Percentiles rank a stretch among this genome's conserved stretches.
phyloP scores from a whole-genome alignment of 37 sponge, comb jelly and placozoan species.

The Cliona cf. orientalis region DNA sequence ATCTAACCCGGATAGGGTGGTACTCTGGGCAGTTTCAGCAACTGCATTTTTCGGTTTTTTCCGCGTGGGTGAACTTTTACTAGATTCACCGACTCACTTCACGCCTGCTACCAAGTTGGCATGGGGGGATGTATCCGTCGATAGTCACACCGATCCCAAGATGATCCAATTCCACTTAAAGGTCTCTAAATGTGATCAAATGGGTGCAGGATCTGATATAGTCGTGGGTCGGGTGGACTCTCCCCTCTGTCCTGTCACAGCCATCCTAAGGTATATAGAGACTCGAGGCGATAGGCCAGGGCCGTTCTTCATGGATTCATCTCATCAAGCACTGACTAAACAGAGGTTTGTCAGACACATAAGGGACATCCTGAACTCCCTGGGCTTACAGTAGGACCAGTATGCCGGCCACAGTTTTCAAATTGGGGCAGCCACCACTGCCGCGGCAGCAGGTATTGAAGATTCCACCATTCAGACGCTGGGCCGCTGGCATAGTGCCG shows the following conservation, averaged over 20 bases:
- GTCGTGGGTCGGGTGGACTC: not conserved
- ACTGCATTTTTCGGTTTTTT: slow-evolving; percentile 7
- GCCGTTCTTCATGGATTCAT: not conserved
- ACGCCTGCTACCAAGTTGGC: not conserved
- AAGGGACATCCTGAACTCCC: not conserved
- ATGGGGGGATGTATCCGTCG: slow-evolving; percentile 1
- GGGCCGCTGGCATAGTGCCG: too few species aligned
- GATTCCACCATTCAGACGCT: too few species aligned
- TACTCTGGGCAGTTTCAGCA: not conserved
- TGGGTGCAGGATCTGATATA: not conserved
- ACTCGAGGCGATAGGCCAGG: not conserved
- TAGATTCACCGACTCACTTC: not conserved
- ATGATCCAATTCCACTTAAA: not conserved
- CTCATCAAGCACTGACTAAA: not conserved
- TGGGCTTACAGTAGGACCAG: not conserved
- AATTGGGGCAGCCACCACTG: too few species aligned
- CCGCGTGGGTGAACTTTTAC: not conserved
- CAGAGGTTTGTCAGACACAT: not conserved
- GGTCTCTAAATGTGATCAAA: not conserved
- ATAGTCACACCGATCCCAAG: not conserved
- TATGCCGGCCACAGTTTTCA: not conserved
- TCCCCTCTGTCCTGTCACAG: not conserved
- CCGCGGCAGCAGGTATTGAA: too few species aligned
- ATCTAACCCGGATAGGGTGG: not conserved
- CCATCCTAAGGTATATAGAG: not conserved